These are phyloP conservation scores for Triplophysa tibetana DNA, from an alignment of 2,113 vertebrate genomes.

Conservation along the genomic window DNA sequence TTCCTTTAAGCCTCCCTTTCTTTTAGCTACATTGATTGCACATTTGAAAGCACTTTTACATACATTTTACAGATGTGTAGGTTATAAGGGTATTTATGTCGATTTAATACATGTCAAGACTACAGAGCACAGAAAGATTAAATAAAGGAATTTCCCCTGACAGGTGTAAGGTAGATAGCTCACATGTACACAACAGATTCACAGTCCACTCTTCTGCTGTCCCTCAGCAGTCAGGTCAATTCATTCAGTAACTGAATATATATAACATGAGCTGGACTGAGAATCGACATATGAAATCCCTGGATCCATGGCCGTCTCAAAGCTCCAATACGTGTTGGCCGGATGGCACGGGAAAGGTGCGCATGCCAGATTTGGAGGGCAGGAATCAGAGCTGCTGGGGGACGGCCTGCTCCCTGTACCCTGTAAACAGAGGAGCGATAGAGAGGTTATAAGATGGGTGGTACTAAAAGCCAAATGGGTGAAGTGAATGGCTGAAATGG, in stretches of 20 bases:
- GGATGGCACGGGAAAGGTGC: constrained; percentile 39
- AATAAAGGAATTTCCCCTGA: constrained; percentile 2
- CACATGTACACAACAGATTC: constrained; percentile 12
- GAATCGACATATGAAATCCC: constrained; percentile 26
- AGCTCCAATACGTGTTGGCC: constrained; percentile 1
- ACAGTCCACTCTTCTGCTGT: constrained; percentile 25
- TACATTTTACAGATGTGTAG: neutral
- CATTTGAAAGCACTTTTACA: neutral
- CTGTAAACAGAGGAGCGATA: constrained; percentile 61
- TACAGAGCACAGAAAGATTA: neutral
- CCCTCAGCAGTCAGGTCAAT: constrained; percentile 12
- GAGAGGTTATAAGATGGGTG: neutral
- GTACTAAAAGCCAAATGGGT: neutral
- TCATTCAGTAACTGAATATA: constrained; percentile 17
- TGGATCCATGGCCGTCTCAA: constrained; percentile 12
- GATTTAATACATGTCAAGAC: constrained; percentile 17
- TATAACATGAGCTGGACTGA: constrained; percentile 2
- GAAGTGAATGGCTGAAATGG: neutral
- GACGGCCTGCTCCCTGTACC: constrained; percentile 86
- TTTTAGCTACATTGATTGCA: neutral
- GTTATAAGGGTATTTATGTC: constrained; percentile 1
- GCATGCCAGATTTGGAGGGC: constrained; percentile 20
- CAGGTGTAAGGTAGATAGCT: constrained; percentile 20
- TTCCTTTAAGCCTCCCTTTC: constrained; percentile 12
- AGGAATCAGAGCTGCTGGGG: constrained; percentile 85